Conservation (phyloP, 2,888 invertebrate species). For the Campoletis raptor region DNA sequence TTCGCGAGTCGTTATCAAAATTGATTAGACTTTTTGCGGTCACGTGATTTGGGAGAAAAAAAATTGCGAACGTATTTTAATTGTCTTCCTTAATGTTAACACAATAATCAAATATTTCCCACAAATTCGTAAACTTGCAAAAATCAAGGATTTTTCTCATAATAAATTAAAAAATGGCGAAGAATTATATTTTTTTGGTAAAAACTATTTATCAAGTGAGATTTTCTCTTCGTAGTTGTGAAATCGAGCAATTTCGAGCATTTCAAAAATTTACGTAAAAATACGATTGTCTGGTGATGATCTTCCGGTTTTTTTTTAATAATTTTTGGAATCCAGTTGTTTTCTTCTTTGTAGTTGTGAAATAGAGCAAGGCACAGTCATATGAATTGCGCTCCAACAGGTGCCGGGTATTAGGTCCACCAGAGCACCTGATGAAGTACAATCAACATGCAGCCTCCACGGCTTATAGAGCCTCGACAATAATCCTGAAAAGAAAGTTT, state of each 20-base stretch:
- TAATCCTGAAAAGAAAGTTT: neutral
- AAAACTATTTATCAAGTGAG: too few species aligned
- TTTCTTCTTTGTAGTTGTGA: neutral
- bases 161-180: neutral
- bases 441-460: conserved; percentile 95
- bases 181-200: neutral
- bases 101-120: neutral
- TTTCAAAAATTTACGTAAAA: too few species aligned
- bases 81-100: neutral
- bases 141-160: neutral
- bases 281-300: too few species aligned
- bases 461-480: conserved; percentile 48
- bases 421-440: conserved; percentile 99
- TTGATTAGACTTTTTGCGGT: neutral
- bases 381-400: conserved; percentile 99
- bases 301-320: neutral
- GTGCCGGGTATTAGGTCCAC: conserved; percentile 96
- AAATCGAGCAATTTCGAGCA: too few species aligned
- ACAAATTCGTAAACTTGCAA: neutral
- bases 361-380: conserved; percentile 86
- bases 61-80: neutral
- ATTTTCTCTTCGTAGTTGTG: too few species aligned
- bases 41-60: neutral
- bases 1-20: conserved; percentile 10
- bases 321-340: neutral